Evolutionary conservation across 2,797 vertebrate genomes (phyloP).

Genomic region (Alouatta caraya): DNA sequence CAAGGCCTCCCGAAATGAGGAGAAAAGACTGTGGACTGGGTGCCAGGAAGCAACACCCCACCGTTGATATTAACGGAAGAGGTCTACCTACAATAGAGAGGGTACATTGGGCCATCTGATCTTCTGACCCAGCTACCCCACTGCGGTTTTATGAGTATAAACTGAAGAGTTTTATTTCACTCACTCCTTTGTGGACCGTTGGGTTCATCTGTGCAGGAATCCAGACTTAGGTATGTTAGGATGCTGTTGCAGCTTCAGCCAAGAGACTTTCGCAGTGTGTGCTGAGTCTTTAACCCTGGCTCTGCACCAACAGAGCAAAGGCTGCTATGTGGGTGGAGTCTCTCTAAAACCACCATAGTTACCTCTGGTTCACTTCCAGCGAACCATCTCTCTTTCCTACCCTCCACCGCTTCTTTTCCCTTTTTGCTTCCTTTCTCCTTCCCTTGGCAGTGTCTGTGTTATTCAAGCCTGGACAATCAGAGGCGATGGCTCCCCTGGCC

Average conservation of each 20-base stretch:
- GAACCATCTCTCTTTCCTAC: no score
- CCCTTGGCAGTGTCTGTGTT: no score
- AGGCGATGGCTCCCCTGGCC: not conserved
- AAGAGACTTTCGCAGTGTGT: not conserved
- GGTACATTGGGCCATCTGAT: no score
- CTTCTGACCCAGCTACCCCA: not conserved
- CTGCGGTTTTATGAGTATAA: not conserved
- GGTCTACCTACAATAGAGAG: not conserved
- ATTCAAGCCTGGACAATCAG: not conserved
- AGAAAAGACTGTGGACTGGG: not conserved
- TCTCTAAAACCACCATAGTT: not conserved
- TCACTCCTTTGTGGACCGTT: not conserved
- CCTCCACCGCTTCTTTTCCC: accelerated
- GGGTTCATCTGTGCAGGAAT: not conserved
- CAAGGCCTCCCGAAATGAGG: not conserved
- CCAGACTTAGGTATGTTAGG: not conserved
- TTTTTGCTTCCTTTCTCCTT: not conserved
- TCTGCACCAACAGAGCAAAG: not conserved
- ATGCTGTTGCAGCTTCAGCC: not conserved
- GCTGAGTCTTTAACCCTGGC: accelerated
- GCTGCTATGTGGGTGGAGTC: not conserved
- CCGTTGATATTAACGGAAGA: not conserved
- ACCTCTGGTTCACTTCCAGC: not conserved
- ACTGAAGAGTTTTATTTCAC: not conserved
- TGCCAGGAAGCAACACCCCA: not conserved